A percentile compares a stretch with the other conserved stretches of the same genome.
phyloP scores from a whole-genome alignment of 2,113 vertebrate species.

The Phyllostomus hastatus region DNA sequence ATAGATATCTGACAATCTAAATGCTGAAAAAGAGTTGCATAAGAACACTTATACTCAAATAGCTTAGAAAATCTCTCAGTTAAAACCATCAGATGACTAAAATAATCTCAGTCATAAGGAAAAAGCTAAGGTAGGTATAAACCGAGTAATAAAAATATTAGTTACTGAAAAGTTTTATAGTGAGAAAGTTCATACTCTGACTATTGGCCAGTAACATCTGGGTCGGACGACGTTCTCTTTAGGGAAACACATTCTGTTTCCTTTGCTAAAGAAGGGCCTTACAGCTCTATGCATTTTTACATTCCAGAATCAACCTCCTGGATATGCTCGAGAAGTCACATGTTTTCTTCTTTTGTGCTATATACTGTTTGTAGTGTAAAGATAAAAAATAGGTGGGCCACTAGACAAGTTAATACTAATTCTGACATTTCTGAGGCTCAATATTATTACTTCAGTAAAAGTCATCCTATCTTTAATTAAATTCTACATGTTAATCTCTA shows the following conservation, averaged over 20 bases:
- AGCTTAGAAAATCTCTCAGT: conserved; percentile 6
- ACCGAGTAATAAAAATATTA: not conserved
- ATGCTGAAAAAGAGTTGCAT: not conserved
- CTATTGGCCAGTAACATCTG: not conserved
- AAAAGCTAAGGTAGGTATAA: not conserved
- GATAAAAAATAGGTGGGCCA: not conserved
- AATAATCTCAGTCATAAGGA: not conserved
- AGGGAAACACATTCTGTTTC: not conserved
- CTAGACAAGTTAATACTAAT: not conserved
- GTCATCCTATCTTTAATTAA: not conserved
- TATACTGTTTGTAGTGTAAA: not conserved
- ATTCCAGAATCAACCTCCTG: not conserved
- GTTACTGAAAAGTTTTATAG: not conserved
- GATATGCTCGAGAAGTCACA: not conserved
- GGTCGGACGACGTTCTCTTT: not conserved
- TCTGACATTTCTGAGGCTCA: not conserved
- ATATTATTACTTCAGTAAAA: not conserved
- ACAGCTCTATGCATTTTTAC: not conserved
- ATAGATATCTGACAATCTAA: not conserved
- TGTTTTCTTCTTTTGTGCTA: not conserved
- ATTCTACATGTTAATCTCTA: not conserved
- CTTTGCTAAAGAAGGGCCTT: not conserved
- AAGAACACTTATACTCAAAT: not conserved
- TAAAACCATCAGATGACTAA: not conserved
- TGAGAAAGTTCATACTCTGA: not conserved